Evolutionary conservation across 2,113 vertebrate species (phyloP).

Genomic region (Xenotilapia leptura): DNA sequence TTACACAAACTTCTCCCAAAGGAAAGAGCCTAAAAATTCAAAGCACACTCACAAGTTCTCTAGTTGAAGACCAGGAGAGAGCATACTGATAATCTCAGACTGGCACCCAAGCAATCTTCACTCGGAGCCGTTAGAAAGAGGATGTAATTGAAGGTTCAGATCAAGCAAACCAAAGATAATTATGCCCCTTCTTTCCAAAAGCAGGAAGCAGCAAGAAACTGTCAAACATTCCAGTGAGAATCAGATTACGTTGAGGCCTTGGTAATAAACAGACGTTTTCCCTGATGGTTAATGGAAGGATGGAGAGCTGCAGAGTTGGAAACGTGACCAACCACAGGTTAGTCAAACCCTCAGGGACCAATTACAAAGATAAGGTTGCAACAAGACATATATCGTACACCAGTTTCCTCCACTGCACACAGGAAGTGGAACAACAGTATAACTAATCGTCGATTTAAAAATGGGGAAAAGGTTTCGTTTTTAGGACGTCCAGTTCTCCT

Average conservation of each 20-base stretch:
- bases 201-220: conserved; percentile 35
- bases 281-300: background rate
- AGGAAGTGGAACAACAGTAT: conserved; percentile 46
- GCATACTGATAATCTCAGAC: background rate
- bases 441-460: conserved; percentile 26
- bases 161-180: conserved; percentile 21
- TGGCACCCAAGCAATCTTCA: background rate
- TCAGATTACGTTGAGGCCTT: conserved; percentile 35
- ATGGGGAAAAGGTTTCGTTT: background rate
- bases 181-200: conserved; percentile 11
- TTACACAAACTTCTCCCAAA: conserved; percentile 1
- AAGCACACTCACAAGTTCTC: background rate
- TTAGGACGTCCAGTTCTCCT: background rate
- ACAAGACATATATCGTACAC: conserved; percentile 17
- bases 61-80: background rate
- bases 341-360: conserved; percentile 40
- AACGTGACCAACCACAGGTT: conserved; percentile 58
- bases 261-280: conserved; percentile 31
- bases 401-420: conserved; percentile 14
- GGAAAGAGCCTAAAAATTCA: background rate
- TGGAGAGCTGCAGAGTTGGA: background rate
- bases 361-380: conserved; percentile 59
- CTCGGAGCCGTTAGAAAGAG: background rate
- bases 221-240: conserved; percentile 51
- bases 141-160: conserved; percentile 10